These are phyloP conservation scores for Cinclus mexicanus DNA, from an alignment of 2,113 vertebrate species.

Conservation along the genomic window DNA sequence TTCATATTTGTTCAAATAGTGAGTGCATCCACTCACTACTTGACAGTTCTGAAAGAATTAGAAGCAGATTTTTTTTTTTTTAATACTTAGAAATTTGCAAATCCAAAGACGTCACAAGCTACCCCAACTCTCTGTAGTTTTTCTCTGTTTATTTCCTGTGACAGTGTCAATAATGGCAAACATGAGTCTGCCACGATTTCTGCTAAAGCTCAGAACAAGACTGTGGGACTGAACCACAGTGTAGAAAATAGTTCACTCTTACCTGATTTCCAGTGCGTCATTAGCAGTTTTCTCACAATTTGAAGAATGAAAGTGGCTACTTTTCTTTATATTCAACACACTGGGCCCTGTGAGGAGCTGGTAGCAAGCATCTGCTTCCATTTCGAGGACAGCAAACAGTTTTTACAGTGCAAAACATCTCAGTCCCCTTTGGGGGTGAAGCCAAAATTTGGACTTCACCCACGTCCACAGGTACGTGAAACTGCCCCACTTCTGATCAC, in stretches of 20 bases:
- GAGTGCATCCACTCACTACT: slow-evolving; percentile 39
- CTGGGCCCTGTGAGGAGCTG: background rate
- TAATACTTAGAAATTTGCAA: slow-evolving; percentile 46
- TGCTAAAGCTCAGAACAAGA: background rate
- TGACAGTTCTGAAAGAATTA: slow-evolving; percentile 68
- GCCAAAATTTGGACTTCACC: background rate
- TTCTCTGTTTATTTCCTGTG: slow-evolving; percentile 7
- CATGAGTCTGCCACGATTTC: background rate
- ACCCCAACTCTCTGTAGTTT: background rate
- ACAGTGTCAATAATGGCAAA: background rate
- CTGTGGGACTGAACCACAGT: fast-evolving
- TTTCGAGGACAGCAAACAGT: background rate
- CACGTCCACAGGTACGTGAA: background rate
- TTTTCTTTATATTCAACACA: background rate
- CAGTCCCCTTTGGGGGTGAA: background rate
- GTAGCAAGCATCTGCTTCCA: background rate
- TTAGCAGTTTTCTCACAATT: background rate
- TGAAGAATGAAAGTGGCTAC: background rate
- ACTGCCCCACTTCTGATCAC: background rate
- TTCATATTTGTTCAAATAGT: slow-evolving; percentile 52
- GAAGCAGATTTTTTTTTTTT: slow-evolving; percentile 67
- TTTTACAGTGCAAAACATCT: background rate
- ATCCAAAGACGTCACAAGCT: slow-evolving; percentile 41
- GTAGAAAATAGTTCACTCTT: background rate
- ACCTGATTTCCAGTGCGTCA: background rate